A percentile compares a stretch with the other conserved stretches of the same genome.
Evolutionary conservation across 1,140 invertebrate genomes (phyloP).

Genomic region (Caenorhabditis elegans): WBcel235 BX284605.5:4464501-4465000

Average conservation of each 20-base stretch:
- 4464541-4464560: neutral
- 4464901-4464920: too few relatives aligned
- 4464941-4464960: too few relatives aligned
- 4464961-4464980: too few relatives aligned
- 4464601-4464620: neutral
- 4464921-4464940: too few relatives aligned
- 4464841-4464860: neutral
- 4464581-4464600: too few relatives aligned
- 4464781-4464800: neutral
- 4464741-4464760: too few relatives aligned
- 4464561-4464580: neutral
- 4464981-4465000: too few relatives aligned
- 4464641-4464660: too few relatives aligned
- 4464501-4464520: neutral
- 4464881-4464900: neutral
- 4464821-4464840: neutral
- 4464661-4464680: too few relatives aligned
- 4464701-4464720: too few relatives aligned
- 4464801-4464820: neutral
- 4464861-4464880: neutral
- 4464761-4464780: neutral
- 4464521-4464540: neutral
- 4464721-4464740: too few relatives aligned
- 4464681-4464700: too few relatives aligned
- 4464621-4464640: neutral